phyloP scores from a whole-genome alignment of 2,797 vertebrate genomes.

The Heliangelus exortis region DNA sequence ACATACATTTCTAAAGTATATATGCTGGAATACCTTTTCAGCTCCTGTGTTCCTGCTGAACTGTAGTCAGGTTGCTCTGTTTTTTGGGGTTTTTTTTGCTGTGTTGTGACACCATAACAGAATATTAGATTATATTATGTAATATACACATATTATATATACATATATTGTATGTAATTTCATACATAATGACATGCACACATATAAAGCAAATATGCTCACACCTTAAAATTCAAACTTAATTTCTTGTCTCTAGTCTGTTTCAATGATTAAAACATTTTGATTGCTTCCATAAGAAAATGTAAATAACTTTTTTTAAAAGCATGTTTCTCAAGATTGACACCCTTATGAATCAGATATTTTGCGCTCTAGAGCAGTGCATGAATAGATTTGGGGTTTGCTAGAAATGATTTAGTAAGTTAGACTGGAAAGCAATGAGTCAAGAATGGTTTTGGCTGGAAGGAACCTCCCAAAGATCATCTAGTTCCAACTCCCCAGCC shows the following conservation, averaged over 20 bases:
- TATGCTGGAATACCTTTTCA: not conserved
- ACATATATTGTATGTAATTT: not conserved
- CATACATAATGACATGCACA: not conserved
- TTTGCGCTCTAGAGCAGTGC: not conserved
- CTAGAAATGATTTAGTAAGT: not conserved
- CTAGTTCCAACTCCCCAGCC: no score
- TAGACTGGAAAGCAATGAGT: not conserved
- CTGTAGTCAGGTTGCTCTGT: not conserved
- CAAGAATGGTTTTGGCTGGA: no score
- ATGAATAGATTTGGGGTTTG: not conserved
- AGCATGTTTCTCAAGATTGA: not conserved
- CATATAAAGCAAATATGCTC: not conserved
- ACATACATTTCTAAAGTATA: not conserved
- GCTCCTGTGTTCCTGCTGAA: not conserved
- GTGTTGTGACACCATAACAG: not conserved
- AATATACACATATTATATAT: no score
- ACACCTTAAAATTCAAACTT: not conserved
- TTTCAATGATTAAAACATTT: conserved; percentile 21
- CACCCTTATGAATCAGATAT: not conserved
- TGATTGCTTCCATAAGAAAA: not conserved
- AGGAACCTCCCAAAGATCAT: no score
- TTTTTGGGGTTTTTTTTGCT: not conserved
- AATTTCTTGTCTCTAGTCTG: conserved; percentile 11
- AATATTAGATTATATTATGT: conserved; percentile 9
- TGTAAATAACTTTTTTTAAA: not conserved